Evolutionary conservation across 2,888 invertebrate genomes (phyloP), one percentile per base, ranked within the genome.

Genomic region (Drosophila maculinotata): DNA sequence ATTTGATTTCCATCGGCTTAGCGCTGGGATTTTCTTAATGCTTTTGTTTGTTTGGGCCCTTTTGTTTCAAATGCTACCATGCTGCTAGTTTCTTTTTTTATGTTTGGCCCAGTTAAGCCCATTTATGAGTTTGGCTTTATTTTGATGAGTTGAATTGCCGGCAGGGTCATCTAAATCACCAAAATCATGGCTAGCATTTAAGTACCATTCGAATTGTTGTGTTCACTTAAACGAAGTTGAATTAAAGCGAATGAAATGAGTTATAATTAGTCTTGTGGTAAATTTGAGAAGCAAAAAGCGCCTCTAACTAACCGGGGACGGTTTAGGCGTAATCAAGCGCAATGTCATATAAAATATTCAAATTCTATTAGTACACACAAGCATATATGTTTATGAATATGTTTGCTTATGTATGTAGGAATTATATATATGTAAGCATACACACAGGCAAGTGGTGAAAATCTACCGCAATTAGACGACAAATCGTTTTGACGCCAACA

Each of bases 1-100:
- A 69, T 75, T 77, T 78, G 72, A 75, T 77, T 77, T 78, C 48
- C 64, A 67, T 47, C 57, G 64, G 78, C 63, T 77, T 78, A 59
- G 69, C 79, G 69, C 62, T 41, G 39, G 73, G 67, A 73, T 76
- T 73, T 73, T 48, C 64, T 63, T 68, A 67, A 70, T 59, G 59
- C 64, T 65, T 68, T 49, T 66, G 56, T 69, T 49, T 53, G 52
- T 41, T 42, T 35, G 56, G 57, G 25, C 28, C 26, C 38, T 33
- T 60, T 48, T 63, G 35, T 58, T 52, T 62, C 3, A n/a, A 31
- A 33, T 36, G 14, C 8, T 39, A 23, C 38, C 41, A 38, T 47
- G 49, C 38, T 41, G 30, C 10, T 53, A 20, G 26, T 15, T 36
- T 49, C 47, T 17, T 42, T 58, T 31, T 42, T 44, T 44, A 12